Evolutionary conservation across 2,113 vertebrate genomes (phyloP).

Genomic region (Tretioscincus oriximinensis): DNA sequence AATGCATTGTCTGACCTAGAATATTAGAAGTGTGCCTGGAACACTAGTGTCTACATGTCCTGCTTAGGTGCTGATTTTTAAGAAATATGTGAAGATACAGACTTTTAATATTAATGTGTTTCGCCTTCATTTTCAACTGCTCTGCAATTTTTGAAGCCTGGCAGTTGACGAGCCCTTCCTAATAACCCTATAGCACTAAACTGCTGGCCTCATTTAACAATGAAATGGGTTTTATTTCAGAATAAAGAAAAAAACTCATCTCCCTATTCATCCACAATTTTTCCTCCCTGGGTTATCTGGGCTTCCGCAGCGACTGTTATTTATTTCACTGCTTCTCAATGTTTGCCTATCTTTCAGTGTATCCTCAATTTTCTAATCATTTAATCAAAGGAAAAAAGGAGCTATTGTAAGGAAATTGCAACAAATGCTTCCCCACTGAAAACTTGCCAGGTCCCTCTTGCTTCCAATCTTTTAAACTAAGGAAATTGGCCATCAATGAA

Average conservation of each 20-base stretch:
- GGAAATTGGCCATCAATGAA: conserved; percentile 6
- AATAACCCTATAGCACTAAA: not conserved
- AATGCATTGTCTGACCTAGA: too few relatives aligned
- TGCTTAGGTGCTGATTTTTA: too few relatives aligned
- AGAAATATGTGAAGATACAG: too few relatives aligned
- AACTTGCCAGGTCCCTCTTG: conserved; percentile 38
- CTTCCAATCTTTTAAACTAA: conserved; percentile 28
- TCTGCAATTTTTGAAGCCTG: too few relatives aligned
- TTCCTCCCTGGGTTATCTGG: conserved; percentile 4
- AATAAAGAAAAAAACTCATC: not conserved
- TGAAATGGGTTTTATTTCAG: not conserved
- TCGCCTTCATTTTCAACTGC: too few relatives aligned
- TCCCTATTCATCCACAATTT: not conserved
- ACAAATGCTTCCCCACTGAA: conserved; percentile 35
- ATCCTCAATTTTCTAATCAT: conserved; percentile 12
- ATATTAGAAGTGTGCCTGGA: too few relatives aligned
- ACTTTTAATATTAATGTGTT: too few relatives aligned
- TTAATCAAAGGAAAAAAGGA: conserved; percentile 43
- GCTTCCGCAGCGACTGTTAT: not conserved
- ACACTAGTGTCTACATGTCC: too few relatives aligned
- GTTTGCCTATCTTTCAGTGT: not conserved
- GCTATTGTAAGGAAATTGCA: conserved; percentile 38
- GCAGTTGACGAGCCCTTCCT: too few relatives aligned
- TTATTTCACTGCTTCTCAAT: not conserved
- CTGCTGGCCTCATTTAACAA: not conserved